A percentile compares a stretch with the other conserved stretches of the same genome.
These are phyloP conservation scores for Echinometra lucunter DNA, from an alignment of 53 echinoderm and acorn worm genomes.

Conservation along the genomic window DNA sequence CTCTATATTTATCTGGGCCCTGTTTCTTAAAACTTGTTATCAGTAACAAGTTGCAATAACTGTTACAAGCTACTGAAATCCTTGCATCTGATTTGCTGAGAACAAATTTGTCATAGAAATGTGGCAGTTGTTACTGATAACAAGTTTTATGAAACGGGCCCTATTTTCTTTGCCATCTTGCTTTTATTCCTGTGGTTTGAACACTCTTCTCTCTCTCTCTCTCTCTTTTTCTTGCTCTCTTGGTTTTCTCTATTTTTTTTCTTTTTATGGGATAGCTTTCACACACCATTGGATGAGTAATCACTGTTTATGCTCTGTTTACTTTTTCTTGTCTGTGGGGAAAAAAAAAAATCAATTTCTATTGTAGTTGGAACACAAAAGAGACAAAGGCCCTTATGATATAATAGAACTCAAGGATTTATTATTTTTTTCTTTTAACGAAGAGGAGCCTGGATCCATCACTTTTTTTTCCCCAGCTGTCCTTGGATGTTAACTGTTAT, in stretches of 20 bases:
- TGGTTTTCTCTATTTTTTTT: background rate
- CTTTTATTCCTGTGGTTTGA: background rate
- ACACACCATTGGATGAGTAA: constrained; percentile 15
- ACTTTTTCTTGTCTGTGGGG: background rate
- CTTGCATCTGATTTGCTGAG: too few species aligned
- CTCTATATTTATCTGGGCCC: too few species aligned
- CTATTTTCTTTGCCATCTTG: constrained; percentile 8
- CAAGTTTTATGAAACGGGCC: too few species aligned
- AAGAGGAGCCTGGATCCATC: constrained; percentile 37
- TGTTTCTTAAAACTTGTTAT: too few species aligned
- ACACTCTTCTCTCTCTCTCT: background rate
- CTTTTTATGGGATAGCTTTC: background rate
- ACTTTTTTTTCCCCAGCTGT: background rate
- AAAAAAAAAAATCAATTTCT: constrained; percentile 40
- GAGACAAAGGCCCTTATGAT: background rate
- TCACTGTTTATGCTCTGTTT: constrained; percentile 18
- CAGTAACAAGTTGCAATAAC: too few species aligned
- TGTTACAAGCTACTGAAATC: too few species aligned
- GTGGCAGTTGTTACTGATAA: too few species aligned
- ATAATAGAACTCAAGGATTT: constrained; percentile 54
- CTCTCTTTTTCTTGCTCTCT: background rate
- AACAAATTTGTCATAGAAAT: too few species aligned
- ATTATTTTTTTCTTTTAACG: background rate
- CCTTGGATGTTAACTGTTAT: background rate
- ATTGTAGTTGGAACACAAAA: constrained; percentile 33